A percentile compares a stretch with the other conserved stretches of the same genome.
Evolutionary conservation across 2,888 invertebrate genomes (phyloP).

Genomic region (Luperina testacea): DNA sequence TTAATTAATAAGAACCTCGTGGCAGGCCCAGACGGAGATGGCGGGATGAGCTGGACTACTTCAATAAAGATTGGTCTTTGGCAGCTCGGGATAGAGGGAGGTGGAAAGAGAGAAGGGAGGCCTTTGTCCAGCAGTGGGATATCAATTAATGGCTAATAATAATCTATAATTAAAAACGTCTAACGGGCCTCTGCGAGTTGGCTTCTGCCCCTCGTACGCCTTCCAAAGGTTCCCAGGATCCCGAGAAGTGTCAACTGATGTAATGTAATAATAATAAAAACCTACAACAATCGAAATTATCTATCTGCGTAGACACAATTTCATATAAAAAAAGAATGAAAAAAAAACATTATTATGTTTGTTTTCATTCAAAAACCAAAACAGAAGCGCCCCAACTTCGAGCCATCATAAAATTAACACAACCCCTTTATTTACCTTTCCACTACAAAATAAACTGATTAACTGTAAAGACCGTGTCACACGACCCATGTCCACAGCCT

Average conservation of each 20-base stretch:
- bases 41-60: no score
- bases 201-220: neutral
- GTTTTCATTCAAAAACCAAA: constrained; percentile 30
- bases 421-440: constrained; percentile 69
- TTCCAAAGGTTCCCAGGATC: neutral
- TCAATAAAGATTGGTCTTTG: no score
- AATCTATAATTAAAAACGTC: no score
- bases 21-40: no score
- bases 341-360: constrained; percentile 11
- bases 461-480: constrained; percentile 72
- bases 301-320: neutral
- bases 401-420: constrained; percentile 60
- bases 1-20: no score
- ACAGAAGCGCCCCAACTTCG: constrained; percentile 26
- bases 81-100: no score
- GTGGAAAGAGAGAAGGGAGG: no score
- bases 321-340: neutral
- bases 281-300: neutral
- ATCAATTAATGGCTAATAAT: no score
- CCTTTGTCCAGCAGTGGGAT: no score
- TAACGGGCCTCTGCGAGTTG: no score
- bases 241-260: no score
- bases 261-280: no score
- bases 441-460: constrained; percentile 66
- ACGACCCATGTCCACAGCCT: constrained; percentile 73